Conservation (phyloP, 2,888 invertebrate genomes). For the Aromia moschata region DNA sequence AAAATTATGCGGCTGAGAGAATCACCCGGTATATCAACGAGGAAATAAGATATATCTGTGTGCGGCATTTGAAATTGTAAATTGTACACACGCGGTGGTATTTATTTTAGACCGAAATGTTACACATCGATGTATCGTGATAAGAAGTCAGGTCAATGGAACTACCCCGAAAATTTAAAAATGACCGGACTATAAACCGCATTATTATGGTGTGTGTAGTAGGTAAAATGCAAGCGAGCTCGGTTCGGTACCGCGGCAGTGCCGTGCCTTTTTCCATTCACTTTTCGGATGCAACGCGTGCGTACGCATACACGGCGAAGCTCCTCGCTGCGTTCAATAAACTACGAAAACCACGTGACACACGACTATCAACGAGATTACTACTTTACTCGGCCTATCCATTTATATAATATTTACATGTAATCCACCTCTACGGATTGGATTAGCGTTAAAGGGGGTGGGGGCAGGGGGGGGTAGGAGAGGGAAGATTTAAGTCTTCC, state of each 20-base stretch:
- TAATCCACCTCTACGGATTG: not conserved
- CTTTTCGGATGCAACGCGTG: slow-evolving; percentile 4
- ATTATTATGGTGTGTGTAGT: not conserved
- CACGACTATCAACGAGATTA: slow-evolving; percentile 16
- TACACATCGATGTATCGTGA: too few species aligned
- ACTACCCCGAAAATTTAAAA: not conserved
- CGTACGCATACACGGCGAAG: not conserved
- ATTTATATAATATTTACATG: not conserved
- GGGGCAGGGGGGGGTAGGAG: too few species aligned
- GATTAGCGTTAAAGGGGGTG: too few species aligned
- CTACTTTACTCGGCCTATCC: slow-evolving; percentile 15
- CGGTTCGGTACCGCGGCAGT: slow-evolving; percentile 9
- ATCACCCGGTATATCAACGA: too few species aligned
- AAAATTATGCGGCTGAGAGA: too few species aligned
- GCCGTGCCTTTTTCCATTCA: slow-evolving; percentile 20
- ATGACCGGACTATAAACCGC: slow-evolving; percentile 6
- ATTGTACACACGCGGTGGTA: too few species aligned
- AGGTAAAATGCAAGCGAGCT: slow-evolving; percentile 5
- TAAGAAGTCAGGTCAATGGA: too few species aligned
- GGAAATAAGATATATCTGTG: too few species aligned
- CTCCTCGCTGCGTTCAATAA: slow-evolving; percentile 9
- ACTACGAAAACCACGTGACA: slow-evolving; percentile 20
- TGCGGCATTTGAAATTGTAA: too few species aligned
- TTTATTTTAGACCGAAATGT: too few species aligned
- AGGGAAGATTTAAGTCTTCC: too few species aligned